These are phyloP conservation scores for Acrobasis suavella DNA, from an alignment of 2,888 invertebrate genomes.

Conservation along the genomic window DNA sequence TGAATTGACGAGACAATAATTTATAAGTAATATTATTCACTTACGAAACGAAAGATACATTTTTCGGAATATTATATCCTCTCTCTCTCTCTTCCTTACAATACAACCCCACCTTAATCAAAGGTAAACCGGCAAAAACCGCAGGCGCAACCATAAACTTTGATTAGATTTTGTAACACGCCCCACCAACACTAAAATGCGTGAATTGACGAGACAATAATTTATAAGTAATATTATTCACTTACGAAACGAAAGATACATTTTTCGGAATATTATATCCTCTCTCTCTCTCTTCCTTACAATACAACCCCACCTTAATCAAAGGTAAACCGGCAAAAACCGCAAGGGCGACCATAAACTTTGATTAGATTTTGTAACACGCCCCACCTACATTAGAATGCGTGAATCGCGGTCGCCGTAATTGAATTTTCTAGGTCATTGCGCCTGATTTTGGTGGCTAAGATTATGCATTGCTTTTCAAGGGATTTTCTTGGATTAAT, in stretches of 20 bases:
- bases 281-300: neutral
- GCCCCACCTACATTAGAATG: conserved; percentile 71
- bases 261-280: neutral
- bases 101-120: conserved; percentile 23
- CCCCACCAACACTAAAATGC: conserved; percentile 72
- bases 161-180: conserved; percentile 68
- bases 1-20: too few relatives aligned
- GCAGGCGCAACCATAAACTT: conserved; percentile 76
- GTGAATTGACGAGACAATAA: conserved; percentile 43
- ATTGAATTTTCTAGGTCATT: conserved; percentile 80
- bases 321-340: conserved; percentile 70
- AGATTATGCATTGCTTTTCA: conserved; percentile 49
- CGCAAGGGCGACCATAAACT: conserved; percentile 75
- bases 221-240: neutral
- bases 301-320: neutral
- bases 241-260: neutral
- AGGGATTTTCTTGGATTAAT: conserved; percentile 16
- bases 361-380: conserved; percentile 71
- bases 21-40: too few relatives aligned
- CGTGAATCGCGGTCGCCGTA: conserved; percentile 70
- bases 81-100: neutral
- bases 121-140: conserved; percentile 72
- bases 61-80: neutral
- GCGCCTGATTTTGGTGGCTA: conserved; percentile 55
- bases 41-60: too few relatives aligned